phyloP scores from a whole-genome alignment of 2,113 vertebrate species.

The Ceyx melanurus region DNA sequence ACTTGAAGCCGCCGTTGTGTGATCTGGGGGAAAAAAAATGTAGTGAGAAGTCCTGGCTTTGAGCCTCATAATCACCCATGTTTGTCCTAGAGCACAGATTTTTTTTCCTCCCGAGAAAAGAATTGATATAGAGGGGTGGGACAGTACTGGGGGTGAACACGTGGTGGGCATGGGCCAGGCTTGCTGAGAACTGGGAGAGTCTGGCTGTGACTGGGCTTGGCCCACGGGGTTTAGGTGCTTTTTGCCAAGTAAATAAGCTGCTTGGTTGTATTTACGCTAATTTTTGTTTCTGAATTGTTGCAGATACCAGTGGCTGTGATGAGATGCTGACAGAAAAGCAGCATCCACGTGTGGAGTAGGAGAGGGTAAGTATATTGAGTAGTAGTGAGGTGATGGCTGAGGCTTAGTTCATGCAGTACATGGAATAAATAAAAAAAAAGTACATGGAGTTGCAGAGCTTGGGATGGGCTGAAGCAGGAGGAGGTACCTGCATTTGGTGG shows the following conservation, averaged over 20 bases:
- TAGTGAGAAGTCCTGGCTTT: rapidly evolving
- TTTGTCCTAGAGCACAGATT: rapidly evolving
- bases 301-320: rapidly evolving
- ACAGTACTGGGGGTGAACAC: rapidly evolving
- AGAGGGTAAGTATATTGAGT: background rate
- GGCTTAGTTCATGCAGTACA: background rate
- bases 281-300: rapidly evolving
- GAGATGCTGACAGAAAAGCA: background rate
- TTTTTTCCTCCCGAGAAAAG: rapidly evolving
- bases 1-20: rapidly evolving
- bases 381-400: background rate
- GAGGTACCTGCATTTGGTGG: background rate
- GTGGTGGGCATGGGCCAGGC: rapidly evolving
- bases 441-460: background rate
- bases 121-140: background rate
- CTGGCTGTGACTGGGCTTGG: background rate
- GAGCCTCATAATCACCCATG: rapidly evolving
- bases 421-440: too few relatives aligned
- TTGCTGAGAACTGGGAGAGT: background rate
- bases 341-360: rapidly evolving
- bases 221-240: rapidly evolving
- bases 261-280: too few relatives aligned
- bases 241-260: background rate
- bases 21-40: rapidly evolving
- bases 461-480: background rate